Evolutionary conservation across 2,797 vertebrate genomes (phyloP).

Genomic region (Micropoecilia bifurca): DNA sequence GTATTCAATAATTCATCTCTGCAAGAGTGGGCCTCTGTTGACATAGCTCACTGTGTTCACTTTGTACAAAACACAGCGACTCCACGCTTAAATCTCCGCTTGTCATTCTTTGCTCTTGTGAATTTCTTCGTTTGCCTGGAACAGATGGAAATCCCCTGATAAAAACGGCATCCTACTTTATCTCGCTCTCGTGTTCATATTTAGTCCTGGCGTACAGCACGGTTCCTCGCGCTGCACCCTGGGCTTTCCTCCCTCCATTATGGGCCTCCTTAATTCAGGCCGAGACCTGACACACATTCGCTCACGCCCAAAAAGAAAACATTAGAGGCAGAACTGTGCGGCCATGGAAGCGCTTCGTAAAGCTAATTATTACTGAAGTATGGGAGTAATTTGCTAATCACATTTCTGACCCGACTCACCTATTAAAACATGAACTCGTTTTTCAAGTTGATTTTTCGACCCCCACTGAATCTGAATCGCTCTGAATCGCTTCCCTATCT

Average conservation of each 20-base stretch:
- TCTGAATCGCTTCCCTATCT: slow-evolving; percentile 34
- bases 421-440: slow-evolving; percentile 46
- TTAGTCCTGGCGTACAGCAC: neutral
- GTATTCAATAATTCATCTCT: neutral
- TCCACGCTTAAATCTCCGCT: neutral
- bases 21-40: neutral
- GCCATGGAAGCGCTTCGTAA: slow-evolving; percentile 31
- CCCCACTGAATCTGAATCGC: slow-evolving; percentile 31
- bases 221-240: neutral
- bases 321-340: neutral
- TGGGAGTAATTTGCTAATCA: slow-evolving; percentile 65
- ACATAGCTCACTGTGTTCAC: neutral
- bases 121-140: neutral
- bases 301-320: slow-evolving; percentile 16
- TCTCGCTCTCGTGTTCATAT: neutral
- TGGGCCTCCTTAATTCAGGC: neutral
- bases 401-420: slow-evolving; percentile 48
- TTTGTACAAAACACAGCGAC: neutral
- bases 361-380: slow-evolving; percentile 57
- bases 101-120: neutral
- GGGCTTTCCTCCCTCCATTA: neutral
- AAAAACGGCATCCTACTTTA: neutral
- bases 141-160: neutral
- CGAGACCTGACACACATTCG: slow-evolving; percentile 8
- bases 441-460: slow-evolving; percentile 32